These are phyloP conservation scores for Ceraclea dissimilis DNA, from an alignment of 2,888 invertebrate species.

Conservation along the genomic window DNA sequence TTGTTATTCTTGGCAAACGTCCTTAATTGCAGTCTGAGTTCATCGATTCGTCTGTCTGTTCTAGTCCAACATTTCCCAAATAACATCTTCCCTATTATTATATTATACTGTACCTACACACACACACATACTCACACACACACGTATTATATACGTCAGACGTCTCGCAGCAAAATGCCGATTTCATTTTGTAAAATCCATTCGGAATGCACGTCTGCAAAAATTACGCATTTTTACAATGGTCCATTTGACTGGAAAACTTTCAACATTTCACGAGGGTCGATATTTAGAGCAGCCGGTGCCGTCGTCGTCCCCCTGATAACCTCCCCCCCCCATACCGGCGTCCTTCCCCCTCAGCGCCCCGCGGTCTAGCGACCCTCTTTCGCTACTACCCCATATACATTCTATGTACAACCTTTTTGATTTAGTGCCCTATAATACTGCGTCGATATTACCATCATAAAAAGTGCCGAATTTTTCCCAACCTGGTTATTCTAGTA, in stretches of 20 bases:
- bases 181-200: neutral
- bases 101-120: no score
- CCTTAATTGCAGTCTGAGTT: no score
- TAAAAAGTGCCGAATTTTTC: slow-evolving; percentile 14
- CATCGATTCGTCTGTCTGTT: no score
- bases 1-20: no score
- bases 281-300: slow-evolving; percentile 26
- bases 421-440: slow-evolving; percentile 23
- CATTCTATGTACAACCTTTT: slow-evolving; percentile 9
- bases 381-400: neutral
- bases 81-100: no score
- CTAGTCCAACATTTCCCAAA: no score
- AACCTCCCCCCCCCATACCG: slow-evolving; percentile 6
- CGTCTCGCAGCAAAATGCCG: neutral
- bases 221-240: slow-evolving; percentile 2
- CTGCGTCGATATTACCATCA: slow-evolving; percentile 14
- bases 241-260: slow-evolving; percentile 1
- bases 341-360: slow-evolving; percentile 9
- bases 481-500: neutral
- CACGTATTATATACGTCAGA: no score
- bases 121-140: no score
- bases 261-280: slow-evolving; percentile 15
- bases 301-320: slow-evolving; percentile 18
- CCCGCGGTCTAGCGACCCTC: slow-evolving; percentile 2
- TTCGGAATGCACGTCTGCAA: neutral